Percentiles rank a stretch among this genome's conserved stretches.
Conservation (phyloP, 2,113 vertebrate species). For the Balaeniceps rex region DNA sequence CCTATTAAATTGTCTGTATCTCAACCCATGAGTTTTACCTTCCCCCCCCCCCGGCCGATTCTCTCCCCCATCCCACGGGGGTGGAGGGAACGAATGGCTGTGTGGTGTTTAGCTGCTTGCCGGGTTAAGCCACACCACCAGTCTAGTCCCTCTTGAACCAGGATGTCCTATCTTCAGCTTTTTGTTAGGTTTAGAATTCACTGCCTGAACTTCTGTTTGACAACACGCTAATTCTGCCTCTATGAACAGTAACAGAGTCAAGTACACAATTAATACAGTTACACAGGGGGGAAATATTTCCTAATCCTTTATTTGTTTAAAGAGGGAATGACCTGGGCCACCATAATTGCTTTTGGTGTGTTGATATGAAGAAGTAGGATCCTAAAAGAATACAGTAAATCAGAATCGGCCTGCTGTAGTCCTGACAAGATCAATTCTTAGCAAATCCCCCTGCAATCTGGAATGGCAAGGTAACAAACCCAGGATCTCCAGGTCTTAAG, state of each 20-base stretch:
- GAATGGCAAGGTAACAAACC: background rate
- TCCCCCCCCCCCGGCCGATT: background rate
- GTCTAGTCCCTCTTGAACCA: too few species aligned
- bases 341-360: background rate
- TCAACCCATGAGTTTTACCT: background rate
- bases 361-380: background rate
- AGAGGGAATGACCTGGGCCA: background rate
- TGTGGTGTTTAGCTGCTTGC: background rate
- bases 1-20: background rate
- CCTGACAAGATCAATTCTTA: background rate
- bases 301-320: background rate
- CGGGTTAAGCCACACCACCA: background rate
- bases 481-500: background rate
- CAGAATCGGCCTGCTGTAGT: background rate
- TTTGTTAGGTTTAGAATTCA: background rate
- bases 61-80: background rate
- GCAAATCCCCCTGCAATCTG: background rate
- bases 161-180: background rate
- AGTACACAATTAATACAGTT: background rate
- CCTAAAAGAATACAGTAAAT: background rate
- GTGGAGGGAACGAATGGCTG: background rate
- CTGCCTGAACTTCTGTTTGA: background rate
- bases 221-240: fast-evolving
- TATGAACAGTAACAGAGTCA: background rate
- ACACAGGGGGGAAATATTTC: background rate